Conservation (phyloP, 2,888 invertebrate species). For the Drosophila mimica region DNA sequence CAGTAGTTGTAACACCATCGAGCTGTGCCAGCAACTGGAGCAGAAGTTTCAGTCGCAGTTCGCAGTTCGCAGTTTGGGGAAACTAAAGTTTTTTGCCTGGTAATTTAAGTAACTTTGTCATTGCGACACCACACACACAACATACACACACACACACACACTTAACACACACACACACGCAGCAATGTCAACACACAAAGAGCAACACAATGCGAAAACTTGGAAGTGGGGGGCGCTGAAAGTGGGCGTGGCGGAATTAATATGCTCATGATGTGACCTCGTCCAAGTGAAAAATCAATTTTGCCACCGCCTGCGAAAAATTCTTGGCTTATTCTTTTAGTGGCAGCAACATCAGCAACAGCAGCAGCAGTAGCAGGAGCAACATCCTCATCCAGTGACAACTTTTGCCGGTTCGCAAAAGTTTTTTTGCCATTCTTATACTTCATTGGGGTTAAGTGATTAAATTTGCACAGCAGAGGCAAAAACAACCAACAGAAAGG, state of each 20-base stretch:
- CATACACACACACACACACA: constrained; percentile 20
- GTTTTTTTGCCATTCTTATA: constrained; percentile 57
- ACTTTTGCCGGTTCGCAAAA: constrained; percentile 45
- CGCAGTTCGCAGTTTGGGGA: constrained; percentile 11
- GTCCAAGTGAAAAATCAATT: constrained; percentile 79
- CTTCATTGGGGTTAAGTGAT: constrained; percentile 81
- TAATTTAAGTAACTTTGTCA: constrained; percentile 79
- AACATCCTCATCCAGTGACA: constrained; percentile 36
- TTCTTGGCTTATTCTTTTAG: constrained; percentile 25
- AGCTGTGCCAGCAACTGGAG: constrained; percentile 7
- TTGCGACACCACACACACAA: constrained; percentile 47
- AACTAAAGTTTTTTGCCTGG: constrained; percentile 72
- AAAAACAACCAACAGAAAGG: not conserved
- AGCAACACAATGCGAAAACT: constrained; percentile 57
- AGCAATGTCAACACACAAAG: constrained; percentile 62
- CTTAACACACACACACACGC: constrained; percentile 14
- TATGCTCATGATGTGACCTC: constrained; percentile 70
- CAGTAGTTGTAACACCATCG: constrained; percentile 24
- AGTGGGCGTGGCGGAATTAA: constrained; percentile 62
- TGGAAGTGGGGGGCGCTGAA: not conserved
- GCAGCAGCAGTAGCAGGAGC: not conserved
- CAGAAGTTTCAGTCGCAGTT: constrained; percentile 1
- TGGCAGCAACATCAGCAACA: constrained; percentile 1
- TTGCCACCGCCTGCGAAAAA: constrained; percentile 24
- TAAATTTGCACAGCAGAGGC: constrained; percentile 68